Conservation (phyloP, 2,888 invertebrate species). For the Amphipyra berbera region DNA sequence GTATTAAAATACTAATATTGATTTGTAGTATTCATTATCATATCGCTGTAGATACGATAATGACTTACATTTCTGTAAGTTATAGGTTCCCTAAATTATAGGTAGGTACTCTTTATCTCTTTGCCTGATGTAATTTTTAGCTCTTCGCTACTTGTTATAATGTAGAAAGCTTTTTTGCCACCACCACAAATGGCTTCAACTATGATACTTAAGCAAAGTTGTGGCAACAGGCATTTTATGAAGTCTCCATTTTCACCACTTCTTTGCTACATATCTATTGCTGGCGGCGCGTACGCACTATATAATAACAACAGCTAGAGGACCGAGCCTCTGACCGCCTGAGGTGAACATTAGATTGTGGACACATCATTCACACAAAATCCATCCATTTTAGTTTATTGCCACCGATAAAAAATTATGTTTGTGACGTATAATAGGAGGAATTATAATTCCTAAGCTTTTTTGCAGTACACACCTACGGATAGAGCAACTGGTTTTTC, state of each 20-base stretch:
- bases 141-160: too few relatives aligned
- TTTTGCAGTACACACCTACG: background rate
- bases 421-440: too few relatives aligned
- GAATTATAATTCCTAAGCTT: background rate
- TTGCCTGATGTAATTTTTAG: too few relatives aligned
- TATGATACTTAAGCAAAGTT: too few relatives aligned
- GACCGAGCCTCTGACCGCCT: background rate
- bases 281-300: constrained; percentile 3
- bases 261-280: constrained; percentile 1
- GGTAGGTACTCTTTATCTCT: too few relatives aligned
- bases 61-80: too few relatives aligned
- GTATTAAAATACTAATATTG: too few relatives aligned
- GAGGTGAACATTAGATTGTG: constrained; percentile 10
- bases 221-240: background rate
- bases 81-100: too few relatives aligned
- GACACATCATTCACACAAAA: constrained; percentile 15
- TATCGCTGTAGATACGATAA: too few relatives aligned
- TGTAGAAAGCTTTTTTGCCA: too few relatives aligned
- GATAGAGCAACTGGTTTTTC: background rate
- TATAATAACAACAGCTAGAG: constrained; percentile 7
- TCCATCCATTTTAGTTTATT: background rate
- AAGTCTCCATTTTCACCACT: background rate
- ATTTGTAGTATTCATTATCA: too few relatives aligned
- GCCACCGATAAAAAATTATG: background rate
- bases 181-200: too few relatives aligned